Evolutionary conservation across 2,113 vertebrate species (phyloP), one percentile per base, ranked within the genome.

Genomic region (cat (Felis catus)): DNA sequence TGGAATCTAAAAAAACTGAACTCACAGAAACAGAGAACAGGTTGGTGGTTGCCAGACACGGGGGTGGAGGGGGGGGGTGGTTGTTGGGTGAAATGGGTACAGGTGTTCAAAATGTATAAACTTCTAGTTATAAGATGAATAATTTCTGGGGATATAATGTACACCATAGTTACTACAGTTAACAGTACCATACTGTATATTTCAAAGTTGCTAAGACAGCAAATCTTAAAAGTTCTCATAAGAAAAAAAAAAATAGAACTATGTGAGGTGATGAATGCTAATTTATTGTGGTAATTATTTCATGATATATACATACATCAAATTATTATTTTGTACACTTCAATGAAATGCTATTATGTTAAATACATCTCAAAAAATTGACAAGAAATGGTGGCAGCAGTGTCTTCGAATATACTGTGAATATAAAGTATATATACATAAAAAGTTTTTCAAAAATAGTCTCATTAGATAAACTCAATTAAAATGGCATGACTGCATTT

Each of bases 321-420:
- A 82, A 73, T 88, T 25, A 89, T 84, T 83, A 92, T 76, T 41
- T 74, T 84, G 18, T 83, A 66, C 12, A 84, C n/a, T 7, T 76
- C 48, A 78, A 70, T 36, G 84, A 84, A 90, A 66, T 90, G 29
- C 15, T 66, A n/a, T 33, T 33, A 90, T 55, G 13, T 68, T 86
- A 68, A 55, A 41, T 93, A 39, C 23, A 51, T 18, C 39, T 63
- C 53, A 90, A 29, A 76, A 95, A 74, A 53, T 7, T 53, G 41
- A n/a, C 51, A 78, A 85, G 51, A 82, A 93, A 74, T 36, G 48
- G 29, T 81, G 39, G n/a, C 9, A 96, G 55, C 53, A 93, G 11
- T 55, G 87, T 21, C 9, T 91, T 92, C 36, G 93, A 89, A 95
- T 79, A 88, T 23, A 95, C 41, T 83, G 2, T 83, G 55, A 90